Conservation (phyloP, 2,113 vertebrate species). For the Pedionomus torquatus region DNA sequence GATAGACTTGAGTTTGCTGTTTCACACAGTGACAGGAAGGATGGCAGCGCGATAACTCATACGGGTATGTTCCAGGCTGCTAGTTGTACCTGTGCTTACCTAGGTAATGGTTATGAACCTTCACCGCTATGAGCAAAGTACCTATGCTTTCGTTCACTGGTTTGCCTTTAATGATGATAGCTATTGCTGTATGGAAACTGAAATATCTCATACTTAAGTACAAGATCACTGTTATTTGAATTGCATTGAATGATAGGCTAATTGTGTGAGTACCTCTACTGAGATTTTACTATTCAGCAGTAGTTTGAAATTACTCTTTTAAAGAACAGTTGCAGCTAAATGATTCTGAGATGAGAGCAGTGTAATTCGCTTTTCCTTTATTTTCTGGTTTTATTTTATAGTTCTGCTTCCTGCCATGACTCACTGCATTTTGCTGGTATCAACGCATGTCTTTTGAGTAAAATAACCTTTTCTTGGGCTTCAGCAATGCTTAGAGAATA, state of each 20-base stretch:
- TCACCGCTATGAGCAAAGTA: background rate
- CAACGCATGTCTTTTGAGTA: background rate
- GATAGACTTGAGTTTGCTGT: background rate
- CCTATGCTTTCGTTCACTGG: background rate
- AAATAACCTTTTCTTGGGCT: background rate
- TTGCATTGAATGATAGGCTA: background rate
- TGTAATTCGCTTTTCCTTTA: background rate
- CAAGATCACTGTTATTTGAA: background rate
- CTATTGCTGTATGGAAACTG: background rate
- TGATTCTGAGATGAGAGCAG: background rate
- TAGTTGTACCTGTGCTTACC: background rate
- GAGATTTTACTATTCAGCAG: background rate
- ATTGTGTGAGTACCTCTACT: background rate
- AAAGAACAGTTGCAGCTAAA: background rate
- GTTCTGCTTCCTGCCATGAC: background rate
- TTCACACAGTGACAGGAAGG: background rate
- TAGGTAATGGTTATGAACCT: background rate
- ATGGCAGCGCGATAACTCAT: background rate
- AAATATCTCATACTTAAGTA: background rate
- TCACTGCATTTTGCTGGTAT: background rate
- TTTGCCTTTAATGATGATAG: background rate
- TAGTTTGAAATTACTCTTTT: background rate
- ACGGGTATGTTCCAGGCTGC: background rate
- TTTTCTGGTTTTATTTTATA: background rate
- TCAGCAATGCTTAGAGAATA: background rate